Conservation (phyloP, 2,888 invertebrate species). For the Zygaena filipendulae region DNA sequence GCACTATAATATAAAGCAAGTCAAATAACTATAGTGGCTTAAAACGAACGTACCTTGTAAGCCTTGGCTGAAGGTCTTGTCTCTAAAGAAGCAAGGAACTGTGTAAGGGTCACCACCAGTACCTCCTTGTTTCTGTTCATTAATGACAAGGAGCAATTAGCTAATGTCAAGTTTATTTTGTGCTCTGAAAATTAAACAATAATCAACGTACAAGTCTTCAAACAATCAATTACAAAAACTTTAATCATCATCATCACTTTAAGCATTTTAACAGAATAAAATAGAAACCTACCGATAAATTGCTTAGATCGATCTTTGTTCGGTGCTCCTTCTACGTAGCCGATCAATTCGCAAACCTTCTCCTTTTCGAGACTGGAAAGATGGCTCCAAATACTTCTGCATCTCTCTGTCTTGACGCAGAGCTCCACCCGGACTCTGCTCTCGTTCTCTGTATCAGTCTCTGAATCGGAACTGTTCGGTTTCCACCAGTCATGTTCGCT, state of each 20-base stretch:
- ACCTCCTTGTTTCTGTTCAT: slow-evolving; percentile 77
- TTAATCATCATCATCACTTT: not conserved
- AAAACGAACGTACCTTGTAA: slow-evolving; percentile 74
- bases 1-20: too few relatives aligned
- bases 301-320: slow-evolving; percentile 55
- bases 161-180: slow-evolving; percentile 79
- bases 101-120: slow-evolving; percentile 76
- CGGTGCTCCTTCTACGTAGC: slow-evolving; percentile 69
- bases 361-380: slow-evolving; percentile 73
- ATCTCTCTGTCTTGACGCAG: slow-evolving; percentile 62
- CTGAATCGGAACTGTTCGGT: slow-evolving; percentile 32
- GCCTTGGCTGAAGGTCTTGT: slow-evolving; percentile 74
- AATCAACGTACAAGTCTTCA: not conserved
- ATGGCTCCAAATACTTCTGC: slow-evolving; percentile 68
- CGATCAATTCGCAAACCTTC: slow-evolving; percentile 71
- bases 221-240: not conserved
- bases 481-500: slow-evolving; percentile 61
- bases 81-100: slow-evolving; percentile 75
- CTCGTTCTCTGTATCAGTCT: slow-evolving; percentile 28
- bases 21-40: too few relatives aligned
- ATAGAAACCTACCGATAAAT: slow-evolving; percentile 59
- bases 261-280: slow-evolving; percentile 1
- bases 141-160: slow-evolving; percentile 76
- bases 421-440: slow-evolving; percentile 41
- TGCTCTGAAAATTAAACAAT: slow-evolving; percentile 75